A percentile compares a stretch with the other conserved stretches of the same genome.
Evolutionary conservation across 2,797 vertebrate species (phyloP).

Genomic region (Acanthurus lineatus): DNA sequence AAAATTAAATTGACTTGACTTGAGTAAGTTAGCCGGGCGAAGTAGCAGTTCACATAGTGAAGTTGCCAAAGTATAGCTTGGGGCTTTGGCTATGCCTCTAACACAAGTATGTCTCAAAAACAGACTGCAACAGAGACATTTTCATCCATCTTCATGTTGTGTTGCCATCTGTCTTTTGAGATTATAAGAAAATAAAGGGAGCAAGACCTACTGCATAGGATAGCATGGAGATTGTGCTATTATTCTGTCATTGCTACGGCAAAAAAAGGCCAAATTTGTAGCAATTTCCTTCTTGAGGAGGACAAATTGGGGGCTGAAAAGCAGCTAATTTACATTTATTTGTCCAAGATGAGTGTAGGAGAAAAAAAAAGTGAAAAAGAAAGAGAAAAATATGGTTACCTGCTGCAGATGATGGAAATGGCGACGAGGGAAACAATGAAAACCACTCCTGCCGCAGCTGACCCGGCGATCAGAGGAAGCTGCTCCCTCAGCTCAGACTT

Average conservation of each 20-base stretch:
- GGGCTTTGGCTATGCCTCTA: neutral
- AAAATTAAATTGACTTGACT: conserved; percentile 66
- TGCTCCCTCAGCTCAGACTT: conserved; percentile 98
- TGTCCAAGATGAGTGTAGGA: neutral
- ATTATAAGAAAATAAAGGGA: neutral
- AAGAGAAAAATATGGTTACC: conserved; percentile 81
- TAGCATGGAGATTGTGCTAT: neutral
- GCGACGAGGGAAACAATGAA: conserved; percentile 97
- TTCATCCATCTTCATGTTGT: neutral
- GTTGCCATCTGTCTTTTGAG: neutral
- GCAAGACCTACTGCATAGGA: neutral
- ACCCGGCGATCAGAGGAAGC: conserved; percentile 96
- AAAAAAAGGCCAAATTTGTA: neutral
- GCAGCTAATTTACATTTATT: neutral
- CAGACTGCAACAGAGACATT: neutral
- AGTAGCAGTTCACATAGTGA: conserved; percentile 11
- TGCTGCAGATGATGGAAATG: conserved; percentile 98
- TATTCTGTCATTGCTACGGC: too few relatives aligned
- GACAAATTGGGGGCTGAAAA: neutral
- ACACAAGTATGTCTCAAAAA: neutral
- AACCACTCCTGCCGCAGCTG: conserved; percentile 95
- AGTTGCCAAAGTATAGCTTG: conserved; percentile 7
- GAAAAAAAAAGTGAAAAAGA: neutral
- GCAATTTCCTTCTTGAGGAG: neutral
- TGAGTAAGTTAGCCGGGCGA: conserved; percentile 58